Evolutionary conservation across 2,797 vertebrate species (phyloP), one percentile per base, ranked within the genome.

Genomic region (Ctenopoma multispine): DNA sequence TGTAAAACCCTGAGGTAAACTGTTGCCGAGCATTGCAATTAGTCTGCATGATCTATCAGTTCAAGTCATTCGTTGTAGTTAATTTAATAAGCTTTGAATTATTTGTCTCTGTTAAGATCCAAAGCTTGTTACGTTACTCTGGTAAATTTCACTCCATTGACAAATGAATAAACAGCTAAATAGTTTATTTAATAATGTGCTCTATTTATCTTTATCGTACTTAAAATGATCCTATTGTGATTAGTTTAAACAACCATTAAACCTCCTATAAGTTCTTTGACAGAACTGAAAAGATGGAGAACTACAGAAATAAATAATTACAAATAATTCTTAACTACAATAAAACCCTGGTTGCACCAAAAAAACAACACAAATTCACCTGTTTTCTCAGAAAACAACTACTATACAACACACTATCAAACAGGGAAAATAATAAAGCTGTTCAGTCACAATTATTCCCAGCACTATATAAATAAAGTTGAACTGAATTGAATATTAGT

Each of bases 51-150:
- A 41, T 49, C 21, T 8, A 7, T 41, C 12, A 53, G 41, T 41
- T 41, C 29, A 29, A 46, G 31, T 40, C 23, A 60, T 50, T 64
- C 48, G 1, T 46, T 46, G 6, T 0, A 27, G 56, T 56, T 15
- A 63, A 58, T 77, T 62, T 54, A 50, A 63, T 55, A 54, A 44
- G 38, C 29, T 64, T 57, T 13, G 31, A 24, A 57, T 34, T 5
- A 4, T 70, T 40, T 70, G 36, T 71, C 55, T 68, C 38, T 48
- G 18, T 34, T 21, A 40, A 31, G 47, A 49, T 36, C 38, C 38
- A 14, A 41, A 18, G 46, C 24, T 34, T 31, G 40, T 70, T 63
- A 54, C 27, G n/a, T 60, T 62, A 7, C n/a, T 51, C 44, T 62
- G 46, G 63, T 44, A 46, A 15, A 23, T 61, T 50, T 77, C 24